Base-by-base conservation (phyloP, 2,113 vertebrate genomes). In the Atrichornis clamosus region DNA sequence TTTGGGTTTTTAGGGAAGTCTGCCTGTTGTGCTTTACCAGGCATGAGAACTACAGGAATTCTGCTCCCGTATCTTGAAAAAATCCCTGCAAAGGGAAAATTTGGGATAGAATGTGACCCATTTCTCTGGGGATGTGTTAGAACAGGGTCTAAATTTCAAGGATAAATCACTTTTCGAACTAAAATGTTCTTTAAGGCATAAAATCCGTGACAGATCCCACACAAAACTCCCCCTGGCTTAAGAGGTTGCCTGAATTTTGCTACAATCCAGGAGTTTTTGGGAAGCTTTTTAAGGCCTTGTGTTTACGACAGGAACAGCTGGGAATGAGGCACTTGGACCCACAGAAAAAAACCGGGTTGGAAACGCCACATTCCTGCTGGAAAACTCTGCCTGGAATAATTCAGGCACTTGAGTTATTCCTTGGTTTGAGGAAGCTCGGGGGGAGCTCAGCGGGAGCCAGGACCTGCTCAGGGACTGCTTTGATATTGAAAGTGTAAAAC, bases 71-170 rank as follows among this genome's bases (percentile, higher is more conserved):
- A 46, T 10, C 68, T 33, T 35, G 20, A 2, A 42, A 42, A 39
- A 75, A 53, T 28, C 42, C 35, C 70, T 27, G 47, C 30, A 33
- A 44, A 89, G 60, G 41, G 24, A 68, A 33, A 44, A 33, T 5
- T 5, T 1, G 18, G 30, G 17, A 6, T 4, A 10, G 11, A 5
- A n/a, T 8, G 69, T 13, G 37, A 24, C 15, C 59, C 7, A 3
- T 32, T 76, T 30, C 10, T 7, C 7, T 17, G 18, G 24, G 24
- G 41, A 11, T 1, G 32, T 4, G 53, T 28, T 44, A 41, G 13
- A 41, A 41, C 39, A 41, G 39, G 13, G 39, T 4, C 5, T 10
- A 15, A 58, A 35, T 9, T 13, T 10, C 33, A 23, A 35, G 33
- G 33, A 41, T 7, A 30, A 41, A 41, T 14, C 37, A 21, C 18